Percentiles rank a stretch among this genome's conserved stretches.
Conservation (phyloP, 2,797 vertebrate species). For the Gymnocypris eckloni region DNA sequence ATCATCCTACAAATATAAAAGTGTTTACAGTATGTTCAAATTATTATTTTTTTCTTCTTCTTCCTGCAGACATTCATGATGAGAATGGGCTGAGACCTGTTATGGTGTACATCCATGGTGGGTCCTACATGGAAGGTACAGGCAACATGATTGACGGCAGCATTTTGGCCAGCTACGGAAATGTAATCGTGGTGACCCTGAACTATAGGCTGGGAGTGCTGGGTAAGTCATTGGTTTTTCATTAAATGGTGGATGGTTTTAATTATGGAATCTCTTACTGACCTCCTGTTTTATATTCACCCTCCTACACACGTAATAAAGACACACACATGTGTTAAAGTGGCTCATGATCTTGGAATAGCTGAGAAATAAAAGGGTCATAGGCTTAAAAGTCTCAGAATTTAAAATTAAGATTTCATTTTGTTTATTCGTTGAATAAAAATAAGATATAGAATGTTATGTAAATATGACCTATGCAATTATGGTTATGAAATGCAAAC, state of each 20-base stretch:
- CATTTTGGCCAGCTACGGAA: slow-evolving; percentile 94
- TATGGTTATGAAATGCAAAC: neutral
- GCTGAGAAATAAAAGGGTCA: neutral
- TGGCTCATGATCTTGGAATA: slow-evolving; percentile 17
- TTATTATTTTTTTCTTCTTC: neutral
- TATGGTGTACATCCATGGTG: slow-evolving; percentile 98
- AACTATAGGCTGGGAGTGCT: slow-evolving; percentile 95
- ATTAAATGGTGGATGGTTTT: slow-evolving; percentile 18
- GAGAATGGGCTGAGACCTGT: slow-evolving; percentile 91
- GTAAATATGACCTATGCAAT: neutral
- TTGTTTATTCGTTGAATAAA: neutral
- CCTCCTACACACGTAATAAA: slow-evolving; percentile 1
- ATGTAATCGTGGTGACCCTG: slow-evolving; percentile 93
- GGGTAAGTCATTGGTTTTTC: slow-evolving; percentile 80
- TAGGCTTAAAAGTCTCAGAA: neutral
- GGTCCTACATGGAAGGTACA: slow-evolving; percentile 95
- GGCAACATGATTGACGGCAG: slow-evolving; percentile 97
- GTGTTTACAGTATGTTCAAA: neutral
- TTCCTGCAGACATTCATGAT: slow-evolving; percentile 88
- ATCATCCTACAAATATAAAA: neutral
- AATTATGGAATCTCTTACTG: neutral
- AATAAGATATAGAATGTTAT: neutral
- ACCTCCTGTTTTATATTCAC: slow-evolving; percentile 1
- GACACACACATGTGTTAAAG: slow-evolving; percentile 1
- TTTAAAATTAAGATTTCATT: slow-evolving; percentile 2